A percentile compares a stretch with the other conserved stretches of the same genome.
Conservation (phyloP, 2,888 invertebrate genomes). For the Chouioia cunea region DNA sequence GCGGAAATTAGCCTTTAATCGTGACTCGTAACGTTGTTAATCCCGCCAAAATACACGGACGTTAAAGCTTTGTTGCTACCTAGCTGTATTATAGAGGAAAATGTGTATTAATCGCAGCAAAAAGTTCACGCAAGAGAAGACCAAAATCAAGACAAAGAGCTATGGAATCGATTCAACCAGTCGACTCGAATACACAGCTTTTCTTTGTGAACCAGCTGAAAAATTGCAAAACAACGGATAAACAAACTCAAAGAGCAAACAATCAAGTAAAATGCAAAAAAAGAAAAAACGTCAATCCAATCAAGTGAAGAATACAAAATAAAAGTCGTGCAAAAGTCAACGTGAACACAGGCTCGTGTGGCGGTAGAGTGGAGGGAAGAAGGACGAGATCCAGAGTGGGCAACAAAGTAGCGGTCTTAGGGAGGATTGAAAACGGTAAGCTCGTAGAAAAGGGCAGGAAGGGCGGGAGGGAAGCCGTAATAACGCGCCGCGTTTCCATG, state of each 20-base stretch:
- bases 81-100: too few relatives aligned
- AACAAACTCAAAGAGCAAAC: slow-evolving; percentile 12
- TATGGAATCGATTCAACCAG: too few relatives aligned
- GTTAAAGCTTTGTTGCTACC: too few relatives aligned
- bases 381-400: not conserved
- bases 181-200: too few relatives aligned
- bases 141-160: too few relatives aligned
- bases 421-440: too few relatives aligned
- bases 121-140: too few relatives aligned
- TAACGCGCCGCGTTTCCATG: slow-evolving; percentile 18
- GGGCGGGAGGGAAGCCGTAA: slow-evolving; percentile 29
- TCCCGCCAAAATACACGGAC: too few relatives aligned
- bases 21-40: too few relatives aligned
- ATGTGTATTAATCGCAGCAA: too few relatives aligned
- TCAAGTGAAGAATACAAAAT: slow-evolving; percentile 30
- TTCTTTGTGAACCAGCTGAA: too few relatives aligned
- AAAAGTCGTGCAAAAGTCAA: slow-evolving; percentile 44
- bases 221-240: not conserved
- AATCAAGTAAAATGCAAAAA: slow-evolving; percentile 47
- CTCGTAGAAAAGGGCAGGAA: slow-evolving; percentile 32
- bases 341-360: slow-evolving; percentile 19
- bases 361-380: not conserved
- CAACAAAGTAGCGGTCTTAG: slow-evolving; percentile 20
- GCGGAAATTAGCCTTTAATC: too few relatives aligned
- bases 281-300: slow-evolving; percentile 46